Evolutionary conservation across 2,113 vertebrate genomes (phyloP).

Genomic region (Circaetus cinerascens): DNA sequence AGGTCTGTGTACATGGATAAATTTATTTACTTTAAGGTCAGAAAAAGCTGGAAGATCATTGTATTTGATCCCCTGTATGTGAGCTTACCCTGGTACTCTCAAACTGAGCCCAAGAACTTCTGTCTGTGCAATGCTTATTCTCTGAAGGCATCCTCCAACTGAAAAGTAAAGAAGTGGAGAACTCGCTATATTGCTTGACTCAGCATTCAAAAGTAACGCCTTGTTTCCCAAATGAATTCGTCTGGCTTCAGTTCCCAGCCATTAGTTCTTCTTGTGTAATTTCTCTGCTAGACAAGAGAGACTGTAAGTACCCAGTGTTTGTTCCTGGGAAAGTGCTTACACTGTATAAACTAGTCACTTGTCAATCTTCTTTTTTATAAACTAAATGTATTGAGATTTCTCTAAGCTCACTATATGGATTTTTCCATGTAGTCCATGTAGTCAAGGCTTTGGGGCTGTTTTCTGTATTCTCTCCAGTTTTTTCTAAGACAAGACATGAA

Average conservation of each 20-base stretch:
- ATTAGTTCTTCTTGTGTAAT: neutral
- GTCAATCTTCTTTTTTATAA: neutral
- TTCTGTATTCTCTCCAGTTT: neutral
- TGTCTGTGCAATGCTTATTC: neutral
- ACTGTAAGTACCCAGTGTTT: neutral
- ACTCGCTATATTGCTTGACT: neutral
- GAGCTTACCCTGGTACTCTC: neutral
- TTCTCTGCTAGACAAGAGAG: neutral
- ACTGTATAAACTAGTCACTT: neutral
- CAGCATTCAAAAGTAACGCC: neutral
- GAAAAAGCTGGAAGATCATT: neutral
- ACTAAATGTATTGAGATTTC: neutral
- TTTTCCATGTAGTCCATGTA: neutral
- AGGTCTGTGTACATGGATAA: neutral
- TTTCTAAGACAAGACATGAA: neutral
- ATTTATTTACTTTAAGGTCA: neutral
- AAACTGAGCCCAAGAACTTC: neutral
- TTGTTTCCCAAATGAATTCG: slow-evolving; percentile 8
- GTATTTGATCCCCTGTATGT: neutral
- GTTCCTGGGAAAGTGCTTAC: neutral
- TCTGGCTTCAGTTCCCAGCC: neutral
- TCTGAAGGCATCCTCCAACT: neutral
- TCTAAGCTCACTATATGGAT: neutral
- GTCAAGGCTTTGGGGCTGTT: neutral
- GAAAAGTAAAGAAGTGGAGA: neutral